A percentile compares a stretch with the other conserved stretches of the same genome.
These are phyloP conservation scores for Ctena decussata DNA, from an alignment of 2,888 invertebrate genomes.

Conservation along the genomic window DNA sequence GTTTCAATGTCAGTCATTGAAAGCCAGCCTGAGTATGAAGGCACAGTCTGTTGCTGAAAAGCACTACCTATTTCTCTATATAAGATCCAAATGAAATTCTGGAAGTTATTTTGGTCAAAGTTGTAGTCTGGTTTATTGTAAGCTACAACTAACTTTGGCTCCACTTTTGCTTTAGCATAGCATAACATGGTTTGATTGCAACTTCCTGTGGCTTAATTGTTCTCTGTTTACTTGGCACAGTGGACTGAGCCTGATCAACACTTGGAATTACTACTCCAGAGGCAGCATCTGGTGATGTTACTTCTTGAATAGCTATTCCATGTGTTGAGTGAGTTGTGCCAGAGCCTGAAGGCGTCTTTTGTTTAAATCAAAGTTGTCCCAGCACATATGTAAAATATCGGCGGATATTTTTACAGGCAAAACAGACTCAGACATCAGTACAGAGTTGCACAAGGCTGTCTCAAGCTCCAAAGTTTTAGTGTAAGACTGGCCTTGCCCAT, in stretches of 20 bases:
- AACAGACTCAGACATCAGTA: neutral
- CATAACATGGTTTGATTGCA: slow-evolving; percentile 31
- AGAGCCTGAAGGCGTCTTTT: slow-evolving; percentile 11
- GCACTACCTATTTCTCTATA: neutral
- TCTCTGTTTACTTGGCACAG: neutral
- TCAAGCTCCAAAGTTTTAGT: slow-evolving; percentile 25
- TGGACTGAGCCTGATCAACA: neutral
- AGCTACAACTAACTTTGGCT: slow-evolving; percentile 5
- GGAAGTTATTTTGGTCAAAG: neutral
- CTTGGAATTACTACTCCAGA: neutral
- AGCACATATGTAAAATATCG: slow-evolving; percentile 19
- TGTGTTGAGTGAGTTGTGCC: slow-evolving; percentile 37
- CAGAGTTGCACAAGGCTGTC: slow-evolving; percentile 30
- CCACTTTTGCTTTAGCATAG: slow-evolving; percentile 25
- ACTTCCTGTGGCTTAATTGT: neutral
- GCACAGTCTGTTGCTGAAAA: slow-evolving; percentile 1
- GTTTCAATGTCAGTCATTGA: neutral
- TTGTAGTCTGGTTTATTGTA: neutral
- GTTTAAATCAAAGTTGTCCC: slow-evolving; percentile 35
- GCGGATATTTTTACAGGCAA: slow-evolving; percentile 12
- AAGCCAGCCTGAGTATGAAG: slow-evolving; percentile 36
- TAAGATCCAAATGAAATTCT: neutral
- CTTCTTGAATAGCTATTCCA: slow-evolving; percentile 37
- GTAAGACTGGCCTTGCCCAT: slow-evolving; percentile 26
- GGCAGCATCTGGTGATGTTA: neutral